A percentile compares a stretch with the other conserved stretches of the same genome.
phyloP scores from a whole-genome alignment of 2,113 vertebrate species.

The Pterocles gutturalis region DNA sequence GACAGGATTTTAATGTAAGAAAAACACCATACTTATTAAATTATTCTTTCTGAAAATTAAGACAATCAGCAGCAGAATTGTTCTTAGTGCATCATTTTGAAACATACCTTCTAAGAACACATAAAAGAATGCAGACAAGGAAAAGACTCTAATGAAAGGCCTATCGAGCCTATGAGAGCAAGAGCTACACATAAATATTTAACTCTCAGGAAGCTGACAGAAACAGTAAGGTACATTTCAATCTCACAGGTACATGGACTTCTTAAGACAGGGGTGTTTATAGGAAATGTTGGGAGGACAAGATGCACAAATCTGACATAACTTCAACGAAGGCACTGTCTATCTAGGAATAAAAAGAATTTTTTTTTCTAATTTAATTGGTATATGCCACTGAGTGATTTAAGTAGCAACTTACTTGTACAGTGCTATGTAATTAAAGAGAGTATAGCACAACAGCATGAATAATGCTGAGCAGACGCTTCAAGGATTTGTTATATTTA shows the following conservation, averaged over 20 bases:
- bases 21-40: neutral
- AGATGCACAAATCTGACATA: neutral
- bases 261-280: neutral
- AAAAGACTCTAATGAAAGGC: neutral
- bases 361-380: neutral
- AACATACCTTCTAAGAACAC: neutral
- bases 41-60: neutral
- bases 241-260: accelerated
- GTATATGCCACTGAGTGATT: neutral
- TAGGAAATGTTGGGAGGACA: neutral
- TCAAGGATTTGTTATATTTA: neutral
- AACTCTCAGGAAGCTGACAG: neutral
- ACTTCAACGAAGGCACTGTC: neutral
- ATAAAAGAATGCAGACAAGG: neutral
- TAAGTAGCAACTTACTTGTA: neutral
- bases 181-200: neutral
- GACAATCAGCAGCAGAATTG: neutral
- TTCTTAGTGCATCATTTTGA: neutral
- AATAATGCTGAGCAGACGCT: neutral
- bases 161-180: neutral
- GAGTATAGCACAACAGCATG: neutral
- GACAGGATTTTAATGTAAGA: neutral
- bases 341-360: neutral
- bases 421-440: neutral
- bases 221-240: neutral